Conservation (phyloP, 2,888 invertebrate species). For the Mycalesis mineus region DNA sequence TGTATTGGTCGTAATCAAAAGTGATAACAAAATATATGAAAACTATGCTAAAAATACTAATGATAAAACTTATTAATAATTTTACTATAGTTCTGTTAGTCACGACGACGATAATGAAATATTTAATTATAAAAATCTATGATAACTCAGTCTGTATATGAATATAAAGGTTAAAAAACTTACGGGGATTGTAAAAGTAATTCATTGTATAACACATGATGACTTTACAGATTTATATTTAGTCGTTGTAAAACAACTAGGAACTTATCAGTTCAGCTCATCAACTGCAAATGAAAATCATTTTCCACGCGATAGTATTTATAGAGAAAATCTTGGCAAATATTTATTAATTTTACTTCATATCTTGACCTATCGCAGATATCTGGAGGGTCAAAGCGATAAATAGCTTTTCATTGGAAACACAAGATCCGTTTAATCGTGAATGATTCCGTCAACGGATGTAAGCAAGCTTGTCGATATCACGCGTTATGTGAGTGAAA, state of each 20-base stretch:
- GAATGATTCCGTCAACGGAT: constrained; percentile 21
- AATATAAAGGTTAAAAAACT: not conserved
- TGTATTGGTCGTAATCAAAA: no score
- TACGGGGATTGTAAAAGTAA: constrained; percentile 1
- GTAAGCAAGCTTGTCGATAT: constrained; percentile 3
- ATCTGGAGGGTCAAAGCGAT: constrained; percentile 19
- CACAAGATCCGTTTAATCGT: constrained; percentile 15
- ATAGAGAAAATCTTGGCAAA: constrained; percentile 15
- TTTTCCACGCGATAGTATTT: constrained; percentile 5
- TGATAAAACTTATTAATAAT: no score
- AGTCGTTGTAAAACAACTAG: not conserved
- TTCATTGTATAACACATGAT: constrained; percentile 3
- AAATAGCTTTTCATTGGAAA: constrained; percentile 14
- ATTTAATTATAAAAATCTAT: no score
- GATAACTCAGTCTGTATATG: no score
- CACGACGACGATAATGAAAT: no score
- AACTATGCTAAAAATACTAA: no score
- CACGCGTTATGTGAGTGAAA: constrained; percentile 20
- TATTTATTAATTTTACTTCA: constrained; percentile 16
- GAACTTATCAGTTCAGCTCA: not conserved
- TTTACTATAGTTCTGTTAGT: no score
- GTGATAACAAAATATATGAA: no score
- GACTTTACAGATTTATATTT: not conserved
- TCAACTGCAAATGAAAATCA: not conserved
- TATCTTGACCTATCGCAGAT: constrained; percentile 18